Evolutionary conservation across 2,797 vertebrate species (phyloP).

Genomic region (Artibeus jamaicensis): DNA sequence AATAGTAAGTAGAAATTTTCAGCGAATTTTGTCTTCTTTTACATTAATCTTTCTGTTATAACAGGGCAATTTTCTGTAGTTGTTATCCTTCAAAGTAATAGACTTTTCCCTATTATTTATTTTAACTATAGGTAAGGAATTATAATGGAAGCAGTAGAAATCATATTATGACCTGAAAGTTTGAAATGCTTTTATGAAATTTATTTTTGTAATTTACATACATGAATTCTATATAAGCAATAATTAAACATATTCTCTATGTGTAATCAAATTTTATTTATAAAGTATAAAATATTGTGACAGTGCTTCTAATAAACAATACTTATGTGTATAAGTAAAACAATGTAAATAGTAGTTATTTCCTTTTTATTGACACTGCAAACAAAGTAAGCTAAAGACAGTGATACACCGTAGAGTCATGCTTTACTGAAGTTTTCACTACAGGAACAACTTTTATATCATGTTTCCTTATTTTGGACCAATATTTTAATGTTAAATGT

Average conservation of each 20-base stretch:
- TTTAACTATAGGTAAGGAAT: neutral
- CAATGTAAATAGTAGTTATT: neutral
- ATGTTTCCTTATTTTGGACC: neutral
- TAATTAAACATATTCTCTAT: neutral
- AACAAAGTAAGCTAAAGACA: neutral
- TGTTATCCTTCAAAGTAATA: neutral
- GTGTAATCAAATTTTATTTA: neutral
- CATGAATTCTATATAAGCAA: neutral
- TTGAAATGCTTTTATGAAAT: neutral
- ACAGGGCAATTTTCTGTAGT: neutral
- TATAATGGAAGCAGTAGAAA: neutral
- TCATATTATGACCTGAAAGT: neutral
- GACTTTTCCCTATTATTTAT: neutral
- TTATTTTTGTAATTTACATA: neutral
- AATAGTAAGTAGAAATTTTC: neutral
- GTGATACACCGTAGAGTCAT: neutral
- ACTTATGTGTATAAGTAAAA: neutral
- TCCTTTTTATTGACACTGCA: neutral
- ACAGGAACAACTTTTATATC: neutral
- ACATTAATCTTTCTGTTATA: neutral
- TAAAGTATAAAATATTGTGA: neutral
- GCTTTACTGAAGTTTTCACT: neutral
- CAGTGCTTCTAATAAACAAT: neutral
- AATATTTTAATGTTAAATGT: neutral
- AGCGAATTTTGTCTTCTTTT: neutral